These are phyloP conservation scores for Morelia viridis DNA, from an alignment of 2,797 vertebrate genomes.

Conservation along the genomic window DNA sequence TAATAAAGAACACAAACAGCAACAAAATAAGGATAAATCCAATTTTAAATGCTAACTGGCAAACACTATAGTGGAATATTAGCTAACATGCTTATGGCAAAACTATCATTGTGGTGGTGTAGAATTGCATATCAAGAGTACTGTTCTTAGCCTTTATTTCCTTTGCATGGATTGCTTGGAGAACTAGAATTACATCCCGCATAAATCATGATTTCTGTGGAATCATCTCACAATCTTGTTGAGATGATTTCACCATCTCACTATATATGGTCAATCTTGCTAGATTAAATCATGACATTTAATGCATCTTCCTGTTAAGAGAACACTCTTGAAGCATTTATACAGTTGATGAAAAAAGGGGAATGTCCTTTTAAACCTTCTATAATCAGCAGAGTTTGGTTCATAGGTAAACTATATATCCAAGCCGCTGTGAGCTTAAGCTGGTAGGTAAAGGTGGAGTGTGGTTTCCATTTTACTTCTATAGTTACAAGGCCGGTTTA, in stretches of 20 bases:
- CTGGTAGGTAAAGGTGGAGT: background rate
- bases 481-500: background rate
- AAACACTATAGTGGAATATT: background rate
- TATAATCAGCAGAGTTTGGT: background rate
- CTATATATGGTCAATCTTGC: background rate
- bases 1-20: background rate
- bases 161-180: background rate
- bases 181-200: background rate
- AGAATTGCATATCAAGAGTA: background rate
- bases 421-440: background rate
- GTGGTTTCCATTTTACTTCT: background rate
- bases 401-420: background rate
- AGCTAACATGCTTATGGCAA: background rate
- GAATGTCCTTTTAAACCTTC: background rate
- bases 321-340: background rate
- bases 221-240: background rate
- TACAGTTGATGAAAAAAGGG: background rate
- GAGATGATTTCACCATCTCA: too few relatives aligned
- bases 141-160: background rate
- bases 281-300: background rate
- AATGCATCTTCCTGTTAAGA: background rate
- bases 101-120: background rate
- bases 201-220: background rate
- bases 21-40: background rate
- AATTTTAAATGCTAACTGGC: background rate